A percentile compares a stretch with the other conserved stretches of the same genome.
Evolutionary conservation across 1,140 invertebrate species (phyloP).

Genomic region (Cataglyphis hispanica): DNA sequence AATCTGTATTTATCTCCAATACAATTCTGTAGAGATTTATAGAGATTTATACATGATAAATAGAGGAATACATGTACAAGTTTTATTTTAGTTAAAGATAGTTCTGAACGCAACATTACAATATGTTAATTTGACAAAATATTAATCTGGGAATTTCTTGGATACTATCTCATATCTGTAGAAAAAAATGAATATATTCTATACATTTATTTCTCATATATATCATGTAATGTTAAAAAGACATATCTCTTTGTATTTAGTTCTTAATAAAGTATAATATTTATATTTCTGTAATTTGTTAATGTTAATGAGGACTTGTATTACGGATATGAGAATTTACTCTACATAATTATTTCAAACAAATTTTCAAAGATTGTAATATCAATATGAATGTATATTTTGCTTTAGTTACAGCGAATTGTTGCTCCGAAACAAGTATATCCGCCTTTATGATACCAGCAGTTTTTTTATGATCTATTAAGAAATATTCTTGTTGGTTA

Average conservation of each 20-base stretch:
- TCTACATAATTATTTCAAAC: background rate
- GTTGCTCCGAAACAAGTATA: constrained; percentile 23
- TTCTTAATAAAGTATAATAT: constrained; percentile 21
- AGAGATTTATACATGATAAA: constrained; percentile 18
- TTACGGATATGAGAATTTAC: too few relatives aligned
- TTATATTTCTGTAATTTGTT: constrained; percentile 32
- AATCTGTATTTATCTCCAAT: constrained; percentile 30
- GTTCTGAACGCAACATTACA: constrained; percentile 3
- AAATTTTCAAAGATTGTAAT: constrained; percentile 18
- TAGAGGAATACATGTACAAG: background rate
- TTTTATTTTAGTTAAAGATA: constrained; percentile 17
- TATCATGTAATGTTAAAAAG: constrained; percentile 3
- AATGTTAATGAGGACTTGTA: background rate
- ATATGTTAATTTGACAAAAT: constrained; percentile 34
- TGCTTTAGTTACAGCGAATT: constrained; percentile 21
- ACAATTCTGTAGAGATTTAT: background rate
- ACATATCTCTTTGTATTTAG: constrained; percentile 20
- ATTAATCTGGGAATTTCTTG: constrained; percentile 7
- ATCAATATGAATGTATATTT: background rate
- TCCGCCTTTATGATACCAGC: background rate
- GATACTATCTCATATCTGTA: background rate
- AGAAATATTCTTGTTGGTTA: constrained; percentile 34
- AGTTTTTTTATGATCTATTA: constrained; percentile 23
- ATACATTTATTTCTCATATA: constrained; percentile 4
- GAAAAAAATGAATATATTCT: background rate